Evolutionary conservation across 2,797 vertebrate genomes (phyloP), one percentile per base, ranked within the genome.

Genomic region (Cichlasoma orientale): DNA sequence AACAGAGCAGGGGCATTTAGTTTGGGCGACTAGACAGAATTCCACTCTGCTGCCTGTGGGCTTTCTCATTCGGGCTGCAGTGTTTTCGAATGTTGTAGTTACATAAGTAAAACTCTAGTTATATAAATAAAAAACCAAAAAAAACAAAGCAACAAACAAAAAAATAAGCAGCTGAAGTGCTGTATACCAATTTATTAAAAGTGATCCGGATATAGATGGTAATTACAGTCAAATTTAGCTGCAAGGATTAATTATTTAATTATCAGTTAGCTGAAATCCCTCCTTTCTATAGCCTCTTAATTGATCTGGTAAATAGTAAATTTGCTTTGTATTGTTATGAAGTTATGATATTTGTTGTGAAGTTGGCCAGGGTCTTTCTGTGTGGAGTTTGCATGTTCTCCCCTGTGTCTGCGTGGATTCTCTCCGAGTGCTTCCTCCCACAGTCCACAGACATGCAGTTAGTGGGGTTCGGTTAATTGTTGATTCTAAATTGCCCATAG

Each of bases 1-100:
- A 89, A 85, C 84, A 76, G 82, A 85, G 77, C 72, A 3, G 29
- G 83, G 74, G 75, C 87, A 85, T 92, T 91, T 86, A 86, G 88
- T 88, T 86, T 84, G 82, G 88, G 85, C 76, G 47, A 63, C 71
- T 69, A 41, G 56, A 77, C 80, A 72, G 81, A 90, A 85, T 92
- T 90, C 86, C 84, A 69, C 84, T 77, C 77, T 25, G 5, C 63
- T 10, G 78, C 80, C 80, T 84, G 80, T 75, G 84, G 85, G 82
- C 83, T 79, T 68, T 84, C 59, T 41, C 75, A 18, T 77, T 74
- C 2, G 16, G 76, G 36, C 70, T 70, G 76, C 77, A 14, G 21
- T 76, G 79, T 84, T 85, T 81, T 85, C 58, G 50, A 41, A 81
- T 63, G 41, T 61, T 83, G 79, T 70, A 63, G 78, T 76, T 79